These are phyloP conservation scores for Trachymyrmex cornetzi DNA, from an alignment of 1,140 invertebrate genomes.

Conservation along the genomic window DNA sequence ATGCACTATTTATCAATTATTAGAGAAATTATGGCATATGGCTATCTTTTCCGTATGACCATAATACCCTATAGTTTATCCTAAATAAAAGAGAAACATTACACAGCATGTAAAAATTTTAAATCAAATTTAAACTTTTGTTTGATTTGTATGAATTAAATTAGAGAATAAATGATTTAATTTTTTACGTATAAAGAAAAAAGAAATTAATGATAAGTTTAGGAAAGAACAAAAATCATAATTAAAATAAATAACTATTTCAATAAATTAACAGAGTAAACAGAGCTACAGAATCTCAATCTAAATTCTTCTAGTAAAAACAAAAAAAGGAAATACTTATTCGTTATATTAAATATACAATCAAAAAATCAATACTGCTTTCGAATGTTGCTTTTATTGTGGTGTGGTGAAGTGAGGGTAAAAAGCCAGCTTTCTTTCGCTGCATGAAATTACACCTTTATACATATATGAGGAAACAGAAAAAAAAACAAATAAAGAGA, in stretches of 20 bases:
- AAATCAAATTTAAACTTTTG: background rate
- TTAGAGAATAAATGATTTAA: background rate
- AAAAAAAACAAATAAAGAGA: constrained; percentile 20
- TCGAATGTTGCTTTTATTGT: too few species aligned
- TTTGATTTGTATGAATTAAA: background rate
- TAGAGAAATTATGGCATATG: too few species aligned
- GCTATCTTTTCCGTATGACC: too few species aligned
- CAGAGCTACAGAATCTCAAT: background rate
- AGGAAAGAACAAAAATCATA: background rate
- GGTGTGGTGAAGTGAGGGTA: too few species aligned
- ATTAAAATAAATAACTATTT: background rate
- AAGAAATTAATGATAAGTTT: background rate
- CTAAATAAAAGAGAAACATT: background rate
- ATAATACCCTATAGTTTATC: too few species aligned
- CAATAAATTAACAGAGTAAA: background rate
- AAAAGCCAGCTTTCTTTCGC: too few species aligned
- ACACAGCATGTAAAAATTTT: background rate
- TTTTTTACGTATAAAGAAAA: background rate
- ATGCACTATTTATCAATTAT: too few species aligned
- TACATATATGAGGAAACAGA: background rate
- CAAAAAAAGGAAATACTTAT: background rate
- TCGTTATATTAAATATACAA: background rate
- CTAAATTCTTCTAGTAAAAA: background rate
- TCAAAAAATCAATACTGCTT: too few species aligned
- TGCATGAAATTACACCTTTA: too few species aligned